Conservation (phyloP, 2,113 vertebrate species). For the Hypomesus transpacificus region DNA sequence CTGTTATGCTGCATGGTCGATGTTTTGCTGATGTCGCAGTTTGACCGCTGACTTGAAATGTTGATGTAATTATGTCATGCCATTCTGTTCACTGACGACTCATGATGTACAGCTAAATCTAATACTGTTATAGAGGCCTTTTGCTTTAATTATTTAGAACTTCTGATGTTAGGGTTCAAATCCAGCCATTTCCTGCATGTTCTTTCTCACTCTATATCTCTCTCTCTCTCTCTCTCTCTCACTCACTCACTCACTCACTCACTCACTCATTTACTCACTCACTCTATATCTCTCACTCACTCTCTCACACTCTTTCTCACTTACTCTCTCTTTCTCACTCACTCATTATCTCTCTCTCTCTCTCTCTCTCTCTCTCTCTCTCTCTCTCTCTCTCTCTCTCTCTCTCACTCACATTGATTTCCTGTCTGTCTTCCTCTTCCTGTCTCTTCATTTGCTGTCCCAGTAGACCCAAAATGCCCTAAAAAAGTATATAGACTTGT, state of each 20-base stretch:
- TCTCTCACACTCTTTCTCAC: too few species aligned
- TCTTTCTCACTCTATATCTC: not conserved
- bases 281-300: too few species aligned
- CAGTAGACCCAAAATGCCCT: slow-evolving; percentile 30
- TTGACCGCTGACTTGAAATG: too few species aligned
- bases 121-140: too few species aligned
- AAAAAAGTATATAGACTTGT: too few species aligned
- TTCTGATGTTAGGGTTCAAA: too few species aligned
- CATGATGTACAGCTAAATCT: too few species aligned
- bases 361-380: not conserved
- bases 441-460: not conserved
- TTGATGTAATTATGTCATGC: not conserved
- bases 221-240: not conserved
- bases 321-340: not conserved
- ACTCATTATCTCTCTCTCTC: not conserved
- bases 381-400: not conserved
- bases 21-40: not conserved
- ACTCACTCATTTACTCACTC: too few species aligned
- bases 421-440: slow-evolving; percentile 11
- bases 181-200: too few species aligned
- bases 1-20: not conserved
- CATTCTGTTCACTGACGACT: not conserved
- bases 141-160: too few species aligned
- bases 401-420: not conserved
- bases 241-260: not conserved